Evolutionary conservation across 2,797 vertebrate species (phyloP), one percentile per base, ranked within the genome.

Genomic region (Typhlichthys subterraneus): DNA sequence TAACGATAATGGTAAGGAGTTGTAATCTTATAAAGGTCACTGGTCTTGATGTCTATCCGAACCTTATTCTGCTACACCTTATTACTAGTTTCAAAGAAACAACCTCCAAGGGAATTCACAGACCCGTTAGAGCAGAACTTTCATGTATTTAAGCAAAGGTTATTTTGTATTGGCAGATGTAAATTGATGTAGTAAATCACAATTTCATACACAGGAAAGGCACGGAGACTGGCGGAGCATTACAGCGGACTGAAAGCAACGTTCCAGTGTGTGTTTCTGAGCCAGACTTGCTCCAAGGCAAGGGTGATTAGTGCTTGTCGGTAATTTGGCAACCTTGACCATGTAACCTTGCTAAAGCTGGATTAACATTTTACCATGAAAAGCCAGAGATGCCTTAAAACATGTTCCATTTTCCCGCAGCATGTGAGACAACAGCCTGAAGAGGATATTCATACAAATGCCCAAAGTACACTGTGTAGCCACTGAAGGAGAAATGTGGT

Each of bases 281-380:
- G 82, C 86, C 85, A 90, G 82, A 83, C 85, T 82, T 12, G 85
- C 92, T 90, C 67, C 68, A 5, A 89, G 87, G 89, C 85, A 80
- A 58, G 73, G 78, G 85, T 90, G 87, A 92, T 91, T 90, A 90
- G 87, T 84, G 85, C 85, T 81, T 62, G 79, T 84, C 69, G 77
- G 87, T 91, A 91, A 90, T 90, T 91, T 91, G 89, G 88, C 88
- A 91, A 91, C 90, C 90, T 92, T 90, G 87, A 87, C 84, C 87
- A 85, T 67, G 75, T 87, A 88, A 91, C 91, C 87, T 91, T 91
- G 82, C 89, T 88, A 75, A 88, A 87, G 80, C 87, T 73, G 83
- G 83, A 89, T 92, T 90, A 88, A 90, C 89, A 87, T 91, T 89
- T 90, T 85, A 82, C 59, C 80, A 87, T 67, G 73, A 78, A 90